phyloP scores from a whole-genome alignment of 2,113 vertebrate species.

The Oncorhynchus kisutch region DNA sequence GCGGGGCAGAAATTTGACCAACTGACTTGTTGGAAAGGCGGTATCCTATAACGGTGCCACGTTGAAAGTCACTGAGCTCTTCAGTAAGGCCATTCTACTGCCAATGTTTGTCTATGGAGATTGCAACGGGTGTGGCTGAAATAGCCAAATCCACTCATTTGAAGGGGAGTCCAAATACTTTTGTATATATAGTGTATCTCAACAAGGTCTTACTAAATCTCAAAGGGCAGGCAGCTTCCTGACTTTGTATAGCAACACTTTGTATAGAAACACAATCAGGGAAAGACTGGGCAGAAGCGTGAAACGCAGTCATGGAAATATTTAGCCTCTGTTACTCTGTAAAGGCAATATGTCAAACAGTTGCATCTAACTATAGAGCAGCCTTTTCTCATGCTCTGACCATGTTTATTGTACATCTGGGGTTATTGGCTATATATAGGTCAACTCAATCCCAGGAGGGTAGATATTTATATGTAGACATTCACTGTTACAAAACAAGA shows the following conservation, averaged over 20 bases:
- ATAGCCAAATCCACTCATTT: no score
- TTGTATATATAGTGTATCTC: no score
- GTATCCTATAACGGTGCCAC: no score
- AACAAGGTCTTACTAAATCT: constrained; percentile 47
- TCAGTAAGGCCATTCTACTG: no score
- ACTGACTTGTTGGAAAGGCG: no score
- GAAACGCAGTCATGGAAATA: constrained; percentile 9
- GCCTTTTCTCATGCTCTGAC: constrained; percentile 28
- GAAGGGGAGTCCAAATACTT: no score
- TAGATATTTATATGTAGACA: constrained; percentile 7
- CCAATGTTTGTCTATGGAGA: no score
- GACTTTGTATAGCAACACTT: no score
- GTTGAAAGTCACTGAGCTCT: no score
- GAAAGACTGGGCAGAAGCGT: constrained; percentile 14
- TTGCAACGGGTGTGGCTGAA: no score
- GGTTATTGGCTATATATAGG: constrained; percentile 2
- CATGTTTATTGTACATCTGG: constrained; percentile 39
- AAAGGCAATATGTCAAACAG: no score
- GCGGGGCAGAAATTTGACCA: no score
- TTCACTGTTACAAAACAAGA: not conserved
- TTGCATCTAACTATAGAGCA: constrained; percentile 19
- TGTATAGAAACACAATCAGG: constrained; percentile 72
- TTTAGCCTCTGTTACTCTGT: constrained; percentile 26
- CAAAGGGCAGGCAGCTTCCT: constrained; percentile 71
- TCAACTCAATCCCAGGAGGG: not conserved